Base-by-base conservation (phyloP, 2,888 invertebrate genomes). In the Tipula vernalis region DNA sequence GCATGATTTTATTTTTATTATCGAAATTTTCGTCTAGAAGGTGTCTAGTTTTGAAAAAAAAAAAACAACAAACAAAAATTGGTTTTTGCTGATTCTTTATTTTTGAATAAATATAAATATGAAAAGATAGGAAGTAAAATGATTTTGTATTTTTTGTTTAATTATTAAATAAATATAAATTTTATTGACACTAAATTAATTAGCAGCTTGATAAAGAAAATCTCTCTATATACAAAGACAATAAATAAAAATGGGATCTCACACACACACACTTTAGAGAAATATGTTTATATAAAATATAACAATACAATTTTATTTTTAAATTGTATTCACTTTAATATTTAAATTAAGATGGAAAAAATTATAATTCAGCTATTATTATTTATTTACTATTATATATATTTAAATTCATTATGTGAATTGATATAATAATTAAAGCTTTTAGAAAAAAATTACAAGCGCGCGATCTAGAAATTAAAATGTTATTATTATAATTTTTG, bases 11-110 rank as follows among this genome's bases (percentile, higher is more conserved):
- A 42, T 42, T 86, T 42, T 42, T 44, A 86, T 84, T 18, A 85
- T 85, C 41, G 42, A 85, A 85, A 84, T 15, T 39, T 57, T 51
- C 57, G 86, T 86, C 86, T 86, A 86, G 51, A 86, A 86, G 86
- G 51, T 57, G 86, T 86, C 86, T 86, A 86, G 86, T 13, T 86
- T 47, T 18, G 28, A 44, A 44, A 41, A 57, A 15, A 41, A 18
- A 41, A 85, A 41, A 13, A n/a, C n/a, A n/a, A n/a, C n/a, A n/a
- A 85, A 41, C 8, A 39, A 13, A 42, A 42, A 44, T 85, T 86
- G 42, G 12, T 86, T 86, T 84, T 41, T 84, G 84, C 84, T 84
- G 84, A 84, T 84, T 84, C 71, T 71, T 71, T 71, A 71, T 71
- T 71, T 71, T 84, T 84, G 84, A 84, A 84, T 84, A 84, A 84